A percentile compares a stretch with the other conserved stretches of the same genome.
These are phyloP conservation scores for Xenentodon cancila DNA, from an alignment of 2,797 vertebrate genomes.

Conservation along the genomic window DNA sequence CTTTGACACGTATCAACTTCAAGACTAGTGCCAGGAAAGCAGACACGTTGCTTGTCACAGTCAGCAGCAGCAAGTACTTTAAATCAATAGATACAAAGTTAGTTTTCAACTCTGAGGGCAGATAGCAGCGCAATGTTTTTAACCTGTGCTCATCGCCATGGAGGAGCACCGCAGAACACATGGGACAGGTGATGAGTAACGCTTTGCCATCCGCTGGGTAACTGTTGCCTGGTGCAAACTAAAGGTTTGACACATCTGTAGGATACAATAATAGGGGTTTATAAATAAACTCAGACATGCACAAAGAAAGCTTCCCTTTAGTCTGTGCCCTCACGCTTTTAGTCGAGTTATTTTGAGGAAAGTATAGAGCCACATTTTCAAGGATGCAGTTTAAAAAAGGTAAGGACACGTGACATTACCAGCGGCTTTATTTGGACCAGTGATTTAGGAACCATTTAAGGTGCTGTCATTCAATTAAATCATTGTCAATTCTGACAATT, in stretches of 20 bases:
- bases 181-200: conserved; percentile 47
- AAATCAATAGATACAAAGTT: conserved; percentile 9
- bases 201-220: conserved; percentile 48
- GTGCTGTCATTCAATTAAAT: neutral
- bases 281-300: neutral
- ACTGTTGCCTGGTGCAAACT: conserved; percentile 1
- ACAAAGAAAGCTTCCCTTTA: too few species aligned
- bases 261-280: conserved; percentile 3
- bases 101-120: conserved; percentile 25
- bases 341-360: too few species aligned
- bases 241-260: conserved; percentile 15
- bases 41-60: neutral
- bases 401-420: neutral
- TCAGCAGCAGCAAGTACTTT: conserved; percentile 1
- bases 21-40: neutral
- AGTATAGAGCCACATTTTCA: too few species aligned
- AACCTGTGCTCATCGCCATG: conserved; percentile 17
- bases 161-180: conserved; percentile 31
- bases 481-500: too few species aligned
- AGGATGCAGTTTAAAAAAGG: too few species aligned
- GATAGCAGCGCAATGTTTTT: neutral
- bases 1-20: conserved; percentile 2
- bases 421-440: too few species aligned
- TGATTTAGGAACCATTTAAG: conserved; percentile 1
- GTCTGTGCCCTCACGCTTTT: neutral